Base-by-base conservation (phyloP, 2,797 vertebrate genomes). In the Arnoldichthys spilopterus region DNA sequence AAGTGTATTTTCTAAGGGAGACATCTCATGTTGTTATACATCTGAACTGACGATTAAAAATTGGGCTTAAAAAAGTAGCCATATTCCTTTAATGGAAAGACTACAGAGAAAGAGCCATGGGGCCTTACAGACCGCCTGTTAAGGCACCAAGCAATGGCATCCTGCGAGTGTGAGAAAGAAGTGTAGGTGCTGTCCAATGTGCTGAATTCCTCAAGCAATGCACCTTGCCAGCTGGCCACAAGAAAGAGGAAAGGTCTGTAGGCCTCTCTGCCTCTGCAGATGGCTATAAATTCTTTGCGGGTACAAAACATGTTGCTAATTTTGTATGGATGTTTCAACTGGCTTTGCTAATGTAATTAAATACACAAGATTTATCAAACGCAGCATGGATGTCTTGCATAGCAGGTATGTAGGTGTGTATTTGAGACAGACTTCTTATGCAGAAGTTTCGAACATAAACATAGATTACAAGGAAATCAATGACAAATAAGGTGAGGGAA, bases 161-260 rank as follows among this genome's bases (percentile, higher is more conserved):
- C 86, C 88, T 90, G 85, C 74, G 86, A 87, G 86, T 84, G 85
- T 76, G 81, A 90, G 88, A 72, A 91, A 90, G 87, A 86, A 86
- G 88, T 86, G 82, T 87, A 93, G 94, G 93, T 94, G 94, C 88
- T 95, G 94, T 95, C 94, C 94, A 95, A 93, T 92, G 94, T 95
- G 94, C 94, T 95, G 94, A 95, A 95, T 91, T 93, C 91, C 90
- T 91, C 87, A 77, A 83, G 85, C 83, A 85, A 85, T 91, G 92
- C 92, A 94, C 94, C 93, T 95, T 94, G 90, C 86, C 82, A 86
- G 86, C 86, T 88, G 88, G 91, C 91, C 92, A 88, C 88, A 85
- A 72, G 79, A 78, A 84, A 79, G 85, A 85, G 82, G 86, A 81
- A 87, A 83, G 87, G 86, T 88, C 87, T 91, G 84, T 83, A 88